Base-by-base conservation (phyloP, 2,113 vertebrate species). In the Lamprotornis superbus region DNA sequence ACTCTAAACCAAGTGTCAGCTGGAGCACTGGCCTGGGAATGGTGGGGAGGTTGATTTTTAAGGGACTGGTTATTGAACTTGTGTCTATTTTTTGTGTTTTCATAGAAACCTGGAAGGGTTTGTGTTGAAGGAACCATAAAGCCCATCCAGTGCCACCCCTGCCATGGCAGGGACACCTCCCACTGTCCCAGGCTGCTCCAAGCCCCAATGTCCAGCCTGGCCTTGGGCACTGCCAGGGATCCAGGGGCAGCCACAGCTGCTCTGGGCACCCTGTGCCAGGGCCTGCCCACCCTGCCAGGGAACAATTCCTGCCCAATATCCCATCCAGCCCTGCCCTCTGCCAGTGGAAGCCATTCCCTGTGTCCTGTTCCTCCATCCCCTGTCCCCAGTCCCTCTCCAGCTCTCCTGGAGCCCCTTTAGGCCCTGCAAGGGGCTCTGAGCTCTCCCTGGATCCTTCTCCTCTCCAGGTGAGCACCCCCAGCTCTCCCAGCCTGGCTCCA, bases 101-200 rank as follows among this genome's bases (percentile, higher is more conserved):
- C 19, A 8, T 24, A 15, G 40, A 65, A 40, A n/a, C 40, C 8
- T 20, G 15, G 17, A 47, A 39, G 2, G n/a, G 7, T 73, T 84
- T 64, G 40, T 15, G 22, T 28, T 2, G 50, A 39, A 19, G 6
- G 15, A n/a, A 47, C 3, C 3, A 28, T 2, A n/a, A 56, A 56
- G 2, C 27, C 0, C 81, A 46, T 3, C 47, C 16, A 1, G 0
- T 49, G 0, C 50, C 40, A n/a, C 6, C 40, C 70, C 59, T 30
- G 30, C 59, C 69, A 47, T 20, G 49, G 69, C 69, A 74, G 70
- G 69, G 69, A 64, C 81, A 5, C 68, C 59, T 84, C 5, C 68
- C 57, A 55, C 57, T 11, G 12, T 49, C 55, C 79, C 65, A 82
- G 23, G 35, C 3, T 49, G 44, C 44, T 40, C 61, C 1, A 44